A percentile compares a stretch with the other conserved stretches of the same genome.
phyloP scores from a whole-genome alignment of 1,140 invertebrate species.

The Procambarus clarkii region DNA sequence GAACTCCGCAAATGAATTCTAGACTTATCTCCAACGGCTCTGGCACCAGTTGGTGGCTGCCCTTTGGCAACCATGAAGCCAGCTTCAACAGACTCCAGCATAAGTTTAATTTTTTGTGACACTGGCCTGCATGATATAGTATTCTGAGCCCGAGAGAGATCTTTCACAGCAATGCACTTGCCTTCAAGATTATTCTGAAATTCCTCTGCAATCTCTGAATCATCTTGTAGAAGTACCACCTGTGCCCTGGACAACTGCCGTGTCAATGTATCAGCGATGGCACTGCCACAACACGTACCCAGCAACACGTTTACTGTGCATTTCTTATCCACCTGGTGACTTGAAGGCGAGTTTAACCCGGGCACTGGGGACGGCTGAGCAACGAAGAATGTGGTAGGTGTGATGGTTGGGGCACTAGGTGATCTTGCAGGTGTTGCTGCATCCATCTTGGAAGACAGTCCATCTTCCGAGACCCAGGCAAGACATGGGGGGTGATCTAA shows the following conservation, averaged over 20 bases:
- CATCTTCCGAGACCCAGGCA: neutral
- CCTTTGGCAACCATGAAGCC: neutral
- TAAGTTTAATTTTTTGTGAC: neutral
- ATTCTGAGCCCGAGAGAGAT: neutral
- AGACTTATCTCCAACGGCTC: neutral
- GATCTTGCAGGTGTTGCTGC: neutral
- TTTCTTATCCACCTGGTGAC: neutral
- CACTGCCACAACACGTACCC: neutral
- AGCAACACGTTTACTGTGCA: neutral
- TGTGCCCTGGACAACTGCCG: neutral
- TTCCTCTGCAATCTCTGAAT: neutral
- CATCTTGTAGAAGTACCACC: neutral
- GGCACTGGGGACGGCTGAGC: neutral
- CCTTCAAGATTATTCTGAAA: neutral
- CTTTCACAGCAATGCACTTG: too few species aligned
- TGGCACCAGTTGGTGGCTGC: neutral
- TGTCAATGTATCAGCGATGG: neutral
- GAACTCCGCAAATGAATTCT: neutral
- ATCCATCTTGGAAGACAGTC: neutral
- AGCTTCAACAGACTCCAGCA: conserved; percentile 16
- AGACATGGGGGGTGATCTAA: neutral
- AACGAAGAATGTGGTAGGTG: conserved; percentile 44
- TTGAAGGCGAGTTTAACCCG: too few species aligned
- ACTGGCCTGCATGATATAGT: neutral
- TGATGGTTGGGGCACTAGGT: conserved; percentile 19